phyloP scores from a whole-genome alignment of 2,797 vertebrate species.

The Siniperca undulata region DNA sequence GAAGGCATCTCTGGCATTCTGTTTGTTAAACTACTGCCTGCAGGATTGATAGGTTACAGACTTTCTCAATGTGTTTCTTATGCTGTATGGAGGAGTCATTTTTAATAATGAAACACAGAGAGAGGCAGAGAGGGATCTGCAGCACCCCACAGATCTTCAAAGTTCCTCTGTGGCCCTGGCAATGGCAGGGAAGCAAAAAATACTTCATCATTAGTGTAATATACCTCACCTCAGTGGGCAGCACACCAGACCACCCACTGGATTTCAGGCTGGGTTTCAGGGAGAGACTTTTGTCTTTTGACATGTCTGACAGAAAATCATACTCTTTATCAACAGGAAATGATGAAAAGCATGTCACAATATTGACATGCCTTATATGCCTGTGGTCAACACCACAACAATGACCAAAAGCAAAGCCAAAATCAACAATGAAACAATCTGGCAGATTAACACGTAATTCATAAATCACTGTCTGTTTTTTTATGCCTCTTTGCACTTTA shows the following conservation, averaged over 20 bases:
- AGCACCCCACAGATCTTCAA: conserved; percentile 66
- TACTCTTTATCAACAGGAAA: conserved; percentile 1
- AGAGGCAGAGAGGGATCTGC: conserved; percentile 46
- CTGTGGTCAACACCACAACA: background rate
- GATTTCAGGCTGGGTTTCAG: conserved; percentile 42
- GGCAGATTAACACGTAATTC: conserved; percentile 39
- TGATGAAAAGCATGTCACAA: conserved; percentile 29
- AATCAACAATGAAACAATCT: conserved; percentile 13
- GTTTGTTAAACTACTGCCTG: conserved; percentile 60
- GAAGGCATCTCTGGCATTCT: conserved; percentile 63
- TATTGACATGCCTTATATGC: background rate
- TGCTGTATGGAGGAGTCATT: conserved; percentile 49
- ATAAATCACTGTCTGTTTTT: conserved; percentile 20
- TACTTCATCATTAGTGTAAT: conserved; percentile 57
- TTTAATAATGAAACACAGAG: conserved; percentile 83
- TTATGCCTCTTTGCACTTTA: conserved; percentile 1
- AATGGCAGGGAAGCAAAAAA: conserved; percentile 27
- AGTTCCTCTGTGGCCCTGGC: conserved; percentile 57
- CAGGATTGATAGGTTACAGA: conserved; percentile 57
- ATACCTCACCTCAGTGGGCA: conserved; percentile 39
- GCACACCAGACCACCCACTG: conserved; percentile 55
- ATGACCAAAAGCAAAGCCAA: conserved; percentile 21
- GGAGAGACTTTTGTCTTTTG: conserved; percentile 39
- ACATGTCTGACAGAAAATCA: conserved; percentile 30
- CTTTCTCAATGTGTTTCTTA: conserved; percentile 58